Evolutionary conservation across 2,797 vertebrate genomes (phyloP), one percentile per base, ranked within the genome.

Genomic region (Meda fulgida): DNA sequence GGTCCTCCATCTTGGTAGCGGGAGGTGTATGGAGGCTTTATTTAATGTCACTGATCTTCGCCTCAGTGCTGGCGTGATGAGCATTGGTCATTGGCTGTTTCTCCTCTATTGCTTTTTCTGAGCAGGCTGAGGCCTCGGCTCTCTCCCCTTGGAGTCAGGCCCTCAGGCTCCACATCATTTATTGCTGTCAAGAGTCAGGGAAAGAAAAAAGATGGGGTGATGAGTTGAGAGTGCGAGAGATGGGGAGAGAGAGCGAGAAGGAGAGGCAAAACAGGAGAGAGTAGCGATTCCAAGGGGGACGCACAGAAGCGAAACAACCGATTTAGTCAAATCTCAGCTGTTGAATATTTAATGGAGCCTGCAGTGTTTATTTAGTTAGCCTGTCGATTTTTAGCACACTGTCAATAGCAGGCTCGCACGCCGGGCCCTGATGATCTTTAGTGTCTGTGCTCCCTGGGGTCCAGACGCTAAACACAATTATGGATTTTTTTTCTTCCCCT

Each of bases 331-430:
- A 98, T 98, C 97, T 97, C 96, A 95, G 92, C 94, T 96, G 95
- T 95, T 99, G 98, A 98, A 99, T 99, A 98, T 99, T 99, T 99
- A 97, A 99, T 98, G 96, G 96, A 95, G 96, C 96, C 95, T 94
- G 94, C 93, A 92, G 94, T 96, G 97, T 98, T 99, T 98, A 98
- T 99, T 99, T 97, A 97, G 97, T 97, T 97, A 97, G 96, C 95
- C 96, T 99, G 98, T 99, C 98, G 97, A 98, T 99, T 98, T 99
- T 98, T 98, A 98, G 96, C 96, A 95, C 96, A 97, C 97, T 99
- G 97, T 99, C 98, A 98, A 99, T 99, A 97, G 96, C 95, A 93
- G 96, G 97, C 87, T 86, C 46, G 29, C 63, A 81, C 95, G 43
- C 95, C 96, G 96, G 95, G 96, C 95, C 94, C 96, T 96, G 96